These are phyloP conservation scores for Mastomys coucha DNA, from an alignment of 2,113 vertebrate genomes.

Conservation along the genomic window DNA sequence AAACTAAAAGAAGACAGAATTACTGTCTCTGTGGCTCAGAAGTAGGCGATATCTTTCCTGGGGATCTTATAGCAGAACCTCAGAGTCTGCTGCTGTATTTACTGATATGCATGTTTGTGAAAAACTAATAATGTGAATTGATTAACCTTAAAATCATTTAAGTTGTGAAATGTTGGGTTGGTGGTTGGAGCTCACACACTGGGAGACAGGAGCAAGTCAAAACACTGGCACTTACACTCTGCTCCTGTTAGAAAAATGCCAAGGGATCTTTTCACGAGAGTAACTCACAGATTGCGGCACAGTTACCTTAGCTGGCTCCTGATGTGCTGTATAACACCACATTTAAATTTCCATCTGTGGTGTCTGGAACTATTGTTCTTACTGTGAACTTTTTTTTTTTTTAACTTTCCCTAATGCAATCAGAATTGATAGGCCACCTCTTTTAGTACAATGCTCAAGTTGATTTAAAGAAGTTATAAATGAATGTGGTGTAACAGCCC, in stretches of 20 bases:
- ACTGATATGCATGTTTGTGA: neutral
- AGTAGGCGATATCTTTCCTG: neutral
- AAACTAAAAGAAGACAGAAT: neutral
- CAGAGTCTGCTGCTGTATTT: neutral
- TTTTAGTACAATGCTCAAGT: slow-evolving; percentile 14
- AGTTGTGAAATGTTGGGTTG: slow-evolving; percentile 48
- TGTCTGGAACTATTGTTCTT: slow-evolving; percentile 84
- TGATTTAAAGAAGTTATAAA: slow-evolving; percentile 55
- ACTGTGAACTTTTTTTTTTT: slow-evolving; percentile 58
- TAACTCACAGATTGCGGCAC: slow-evolving; percentile 82
- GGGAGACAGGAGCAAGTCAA: slow-evolving; percentile 77
- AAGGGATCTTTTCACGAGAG: slow-evolving; percentile 84
- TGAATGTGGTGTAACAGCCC: neutral
- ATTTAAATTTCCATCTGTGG: slow-evolving; percentile 87
- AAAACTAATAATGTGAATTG: slow-evolving; percentile 47
- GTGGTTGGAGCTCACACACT: slow-evolving; percentile 51
- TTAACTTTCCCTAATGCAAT: slow-evolving; percentile 70
- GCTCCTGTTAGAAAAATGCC: slow-evolving; percentile 82
- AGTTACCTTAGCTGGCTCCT: slow-evolving; percentile 87
- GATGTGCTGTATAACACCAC: slow-evolving; percentile 86
- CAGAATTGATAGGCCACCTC: slow-evolving; percentile 40
- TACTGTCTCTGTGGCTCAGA: neutral
- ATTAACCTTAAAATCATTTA: slow-evolving; percentile 58
- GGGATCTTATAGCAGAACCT: slow-evolving; percentile 20
- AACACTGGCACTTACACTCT: slow-evolving; percentile 73